phyloP scores from a whole-genome alignment of 1,140 invertebrate genomes.

The Tetragnatha versicolor region DNA sequence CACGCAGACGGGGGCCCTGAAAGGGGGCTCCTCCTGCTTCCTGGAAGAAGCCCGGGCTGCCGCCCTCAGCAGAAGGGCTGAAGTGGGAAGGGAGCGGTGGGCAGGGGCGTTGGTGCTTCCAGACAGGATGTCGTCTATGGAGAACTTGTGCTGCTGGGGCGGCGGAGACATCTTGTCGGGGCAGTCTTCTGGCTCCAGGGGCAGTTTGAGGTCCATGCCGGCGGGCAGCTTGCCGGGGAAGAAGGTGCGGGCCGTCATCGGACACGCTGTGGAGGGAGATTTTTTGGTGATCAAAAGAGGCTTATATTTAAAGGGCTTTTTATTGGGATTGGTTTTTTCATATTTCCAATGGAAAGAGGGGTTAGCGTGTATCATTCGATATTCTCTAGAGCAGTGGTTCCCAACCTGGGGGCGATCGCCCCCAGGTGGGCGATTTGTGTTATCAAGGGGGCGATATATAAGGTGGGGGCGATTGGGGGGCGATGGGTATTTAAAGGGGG shows the following conservation, averaged over 20 bases:
- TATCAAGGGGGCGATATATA: too few species aligned
- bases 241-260: slow-evolving; percentile 19
- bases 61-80: slow-evolving; percentile 38
- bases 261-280: neutral
- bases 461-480: too few species aligned
- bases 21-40: slow-evolving; percentile 13
- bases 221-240: slow-evolving; percentile 37
- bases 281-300: too few species aligned
- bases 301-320: neutral
- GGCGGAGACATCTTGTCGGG: slow-evolving; percentile 24
- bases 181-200: slow-evolving; percentile 19
- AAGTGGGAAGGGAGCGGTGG: slow-evolving; percentile 14
- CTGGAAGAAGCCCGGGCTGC: slow-evolving; percentile 32
- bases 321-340: neutral
- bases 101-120: slow-evolving; percentile 19
- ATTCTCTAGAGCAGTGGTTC: too few species aligned
- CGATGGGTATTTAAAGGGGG: too few species aligned
- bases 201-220: slow-evolving; percentile 41
- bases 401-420: too few species aligned
- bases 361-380: too few species aligned
- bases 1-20: slow-evolving; percentile 24
- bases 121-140: slow-evolving; percentile 46
- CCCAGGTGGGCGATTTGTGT: too few species aligned
- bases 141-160: slow-evolving; percentile 43
- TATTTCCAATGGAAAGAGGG: neutral